A percentile compares a stretch with the other conserved stretches of the same genome.
These are phyloP conservation scores for Lipophrys pholis DNA, from an alignment of 2,113 vertebrate genomes.

Conservation along the genomic window DNA sequence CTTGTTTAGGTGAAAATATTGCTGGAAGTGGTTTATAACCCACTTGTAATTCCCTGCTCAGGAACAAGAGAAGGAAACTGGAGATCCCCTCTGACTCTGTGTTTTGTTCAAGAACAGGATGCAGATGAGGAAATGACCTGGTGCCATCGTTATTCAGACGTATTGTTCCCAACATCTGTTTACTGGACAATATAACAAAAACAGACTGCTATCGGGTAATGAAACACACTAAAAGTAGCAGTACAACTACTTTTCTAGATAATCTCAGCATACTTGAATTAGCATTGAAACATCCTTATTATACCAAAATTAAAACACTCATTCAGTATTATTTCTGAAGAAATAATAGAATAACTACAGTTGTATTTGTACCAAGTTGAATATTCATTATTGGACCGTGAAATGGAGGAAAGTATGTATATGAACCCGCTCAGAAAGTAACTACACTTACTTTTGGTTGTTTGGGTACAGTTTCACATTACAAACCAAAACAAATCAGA, in stretches of 20 bases:
- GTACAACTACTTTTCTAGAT: no score
- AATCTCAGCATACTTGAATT: neutral
- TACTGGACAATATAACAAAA: constrained; percentile 31
- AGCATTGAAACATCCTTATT: neutral
- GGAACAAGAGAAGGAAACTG: constrained; percentile 61
- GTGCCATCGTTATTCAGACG: constrained; percentile 17
- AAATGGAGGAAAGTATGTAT: no score
- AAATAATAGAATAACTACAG: no score
- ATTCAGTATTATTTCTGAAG: neutral
- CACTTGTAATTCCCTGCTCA: constrained; percentile 31
- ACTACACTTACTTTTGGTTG: no score
- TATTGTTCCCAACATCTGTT: constrained; percentile 64
- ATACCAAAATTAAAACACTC: neutral
- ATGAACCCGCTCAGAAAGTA: no score
- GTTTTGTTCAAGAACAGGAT: constrained; percentile 72
- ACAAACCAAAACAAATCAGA: constrained; percentile 7
- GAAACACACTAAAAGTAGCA: neutral
- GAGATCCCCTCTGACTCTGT: constrained; percentile 49
- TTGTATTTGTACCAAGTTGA: no score
- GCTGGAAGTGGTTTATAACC: constrained; percentile 38
- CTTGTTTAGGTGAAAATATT: constrained; percentile 7
- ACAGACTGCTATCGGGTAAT: constrained; percentile 17
- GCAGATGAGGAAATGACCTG: constrained; percentile 74
- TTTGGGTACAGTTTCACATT: no score
- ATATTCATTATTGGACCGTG: no score